These are phyloP conservation scores for Bombylius major DNA, from an alignment of 2,888 invertebrate genomes.

Conservation along the genomic window DNA sequence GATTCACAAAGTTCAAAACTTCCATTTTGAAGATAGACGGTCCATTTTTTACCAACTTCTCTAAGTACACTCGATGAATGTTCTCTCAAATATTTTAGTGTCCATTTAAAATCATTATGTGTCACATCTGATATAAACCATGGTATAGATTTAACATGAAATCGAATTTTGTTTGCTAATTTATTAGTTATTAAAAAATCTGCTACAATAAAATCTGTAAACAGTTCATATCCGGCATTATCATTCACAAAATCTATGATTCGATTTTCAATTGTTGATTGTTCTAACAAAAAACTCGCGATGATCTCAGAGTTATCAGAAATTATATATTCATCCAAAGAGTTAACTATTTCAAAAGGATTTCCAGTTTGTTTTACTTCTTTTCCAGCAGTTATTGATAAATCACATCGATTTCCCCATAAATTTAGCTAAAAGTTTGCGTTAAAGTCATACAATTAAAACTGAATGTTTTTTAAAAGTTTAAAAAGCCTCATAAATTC, in stretches of 20 bases:
- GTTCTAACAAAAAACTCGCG: conserved; percentile 37
- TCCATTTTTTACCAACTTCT: conserved; percentile 47
- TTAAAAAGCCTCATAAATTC: too few relatives aligned
- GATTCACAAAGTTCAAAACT: conserved; percentile 37
- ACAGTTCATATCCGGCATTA: conserved; percentile 88
- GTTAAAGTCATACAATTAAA: neutral
- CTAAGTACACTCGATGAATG: conserved; percentile 24
- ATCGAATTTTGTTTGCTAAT: conserved; percentile 54
- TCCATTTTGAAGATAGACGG: conserved; percentile 40
- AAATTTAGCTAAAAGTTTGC: conserved; percentile 48
- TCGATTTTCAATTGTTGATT: conserved; percentile 12
- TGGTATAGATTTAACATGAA: conserved; percentile 79
- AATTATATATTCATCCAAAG: conserved; percentile 46
- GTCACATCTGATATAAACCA: conserved; percentile 95
- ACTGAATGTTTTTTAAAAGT: neutral
- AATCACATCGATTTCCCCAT: conserved; percentile 93
- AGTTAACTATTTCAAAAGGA: conserved; percentile 43
- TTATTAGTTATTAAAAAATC: conserved; percentile 56
- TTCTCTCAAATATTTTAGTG: conserved; percentile 39
- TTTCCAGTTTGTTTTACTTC: conserved; percentile 43
- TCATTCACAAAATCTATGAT: conserved; percentile 69
- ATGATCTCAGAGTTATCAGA: conserved; percentile 46
- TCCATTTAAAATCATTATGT: conserved; percentile 58
- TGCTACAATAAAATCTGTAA: conserved; percentile 78
- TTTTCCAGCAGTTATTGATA: conserved; percentile 70